These are phyloP conservation scores for Epizoanthus ramosus DNA, from an alignment of 92 coral and sea anemone species.

Conservation along the genomic window DNA sequence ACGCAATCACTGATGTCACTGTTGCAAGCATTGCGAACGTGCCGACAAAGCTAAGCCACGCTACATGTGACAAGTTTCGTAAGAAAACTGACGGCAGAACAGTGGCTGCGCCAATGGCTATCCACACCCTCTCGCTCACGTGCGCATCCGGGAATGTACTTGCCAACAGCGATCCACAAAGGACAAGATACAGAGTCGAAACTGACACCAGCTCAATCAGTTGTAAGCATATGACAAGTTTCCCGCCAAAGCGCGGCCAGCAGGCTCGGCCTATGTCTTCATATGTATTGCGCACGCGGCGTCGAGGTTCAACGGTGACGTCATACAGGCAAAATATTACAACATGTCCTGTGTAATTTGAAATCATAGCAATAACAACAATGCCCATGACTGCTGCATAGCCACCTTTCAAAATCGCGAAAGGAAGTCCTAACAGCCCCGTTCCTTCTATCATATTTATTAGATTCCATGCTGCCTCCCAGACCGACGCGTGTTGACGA, in stretches of 20 bases:
- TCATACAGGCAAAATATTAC: conserved; percentile 60
- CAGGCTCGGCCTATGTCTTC: conserved; percentile 58
- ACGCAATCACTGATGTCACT: conserved; percentile 53
- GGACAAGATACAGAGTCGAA: conserved; percentile 55
- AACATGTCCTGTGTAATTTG: conserved; percentile 67
- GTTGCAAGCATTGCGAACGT: conserved; percentile 57
- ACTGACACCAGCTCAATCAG: conserved; percentile 50
- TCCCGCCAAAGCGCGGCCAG: conserved; percentile 65
- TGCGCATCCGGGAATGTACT: conserved; percentile 50
- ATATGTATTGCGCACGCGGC: conserved; percentile 55
- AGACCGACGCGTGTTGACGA: conserved; percentile 22
- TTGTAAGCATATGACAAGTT: conserved; percentile 53
- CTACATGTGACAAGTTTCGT: conserved; percentile 54
- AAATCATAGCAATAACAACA: conserved; percentile 50
- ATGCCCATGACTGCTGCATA: conserved; percentile 50
- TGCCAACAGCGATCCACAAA: conserved; percentile 63
- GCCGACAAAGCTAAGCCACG: conserved; percentile 72
- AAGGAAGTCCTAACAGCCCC: conserved; percentile 58
- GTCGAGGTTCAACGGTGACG: conserved; percentile 18
- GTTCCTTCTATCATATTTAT: conserved; percentile 65
- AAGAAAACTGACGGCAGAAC: conserved; percentile 69
- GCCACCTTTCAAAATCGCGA: conserved; percentile 62
- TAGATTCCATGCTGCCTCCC: conserved; percentile 63
- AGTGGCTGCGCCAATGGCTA: conserved; percentile 46
- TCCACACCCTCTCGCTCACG: conserved; percentile 55